Percentiles rank a stretch among this genome's conserved stretches.
These are phyloP conservation scores for Oryzias celebensis DNA, from an alignment of 2,113 vertebrate species.

Conservation along the genomic window DNA sequence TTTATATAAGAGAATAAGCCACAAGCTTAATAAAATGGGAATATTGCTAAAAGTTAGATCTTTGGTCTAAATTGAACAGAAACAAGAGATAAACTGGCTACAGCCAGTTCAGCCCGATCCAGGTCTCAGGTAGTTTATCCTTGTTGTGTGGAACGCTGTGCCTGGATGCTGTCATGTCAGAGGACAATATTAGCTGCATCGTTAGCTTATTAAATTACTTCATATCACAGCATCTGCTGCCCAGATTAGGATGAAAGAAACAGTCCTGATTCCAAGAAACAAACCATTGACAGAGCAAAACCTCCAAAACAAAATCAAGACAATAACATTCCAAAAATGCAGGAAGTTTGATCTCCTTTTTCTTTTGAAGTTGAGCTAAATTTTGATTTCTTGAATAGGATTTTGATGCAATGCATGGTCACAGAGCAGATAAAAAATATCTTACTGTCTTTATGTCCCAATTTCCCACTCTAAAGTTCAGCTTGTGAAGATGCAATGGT, in stretches of 20 bases:
- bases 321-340: neutral
- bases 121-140: neutral
- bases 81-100: too few relatives aligned
- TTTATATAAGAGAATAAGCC: too few relatives aligned
- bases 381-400: neutral
- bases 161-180: too few relatives aligned
- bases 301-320: neutral
- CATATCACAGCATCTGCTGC: neutral
- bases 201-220: neutral
- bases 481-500: constrained; percentile 1
- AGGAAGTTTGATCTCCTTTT: too few relatives aligned
- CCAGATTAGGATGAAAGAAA: neutral
- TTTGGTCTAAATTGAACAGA: too few relatives aligned
- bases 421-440: neutral
- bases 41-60: too few relatives aligned
- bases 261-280: neutral
- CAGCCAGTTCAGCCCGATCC: neutral
- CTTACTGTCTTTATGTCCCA: constrained; percentile 4
- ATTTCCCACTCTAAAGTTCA: neutral
- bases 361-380: too few relatives aligned
- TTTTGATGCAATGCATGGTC: neutral
- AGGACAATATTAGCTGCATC: constrained; percentile 6
- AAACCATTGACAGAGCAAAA: neutral
- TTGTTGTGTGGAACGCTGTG: neutral
- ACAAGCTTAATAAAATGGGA: too few relatives aligned